Evolutionary conservation across 2,113 vertebrate genomes (phyloP), one percentile per base, ranked within the genome.

Genomic region (Ictalurus furcatus): DNA sequence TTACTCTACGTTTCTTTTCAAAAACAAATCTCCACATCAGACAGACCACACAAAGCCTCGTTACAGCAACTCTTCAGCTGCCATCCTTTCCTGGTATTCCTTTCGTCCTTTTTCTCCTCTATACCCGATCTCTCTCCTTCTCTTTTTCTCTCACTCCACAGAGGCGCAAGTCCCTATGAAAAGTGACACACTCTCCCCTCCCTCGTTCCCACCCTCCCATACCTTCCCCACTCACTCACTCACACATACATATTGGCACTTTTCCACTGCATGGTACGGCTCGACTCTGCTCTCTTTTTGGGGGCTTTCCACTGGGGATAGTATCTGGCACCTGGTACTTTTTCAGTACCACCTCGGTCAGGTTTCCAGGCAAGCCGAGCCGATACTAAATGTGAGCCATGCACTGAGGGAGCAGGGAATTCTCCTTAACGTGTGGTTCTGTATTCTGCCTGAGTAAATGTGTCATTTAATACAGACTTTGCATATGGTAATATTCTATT

Each of bases 141-240:
- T 79, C 79, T 58, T 54, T 48, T 21, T 63, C 69, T 30, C 84
- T 52, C 44, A 52, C 85, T 67, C 63, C 76, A 78, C 28, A 14
- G 61, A 88, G 82, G 81, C 58, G 78, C 88, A 67, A 91, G 63
- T 88, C 85, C 88, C 78, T 89, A 85, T 87, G 81, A 90, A 88
- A 91, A 88, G 76, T 89, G 88, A 87, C 88, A 90, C 86, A 90
- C 90, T 88, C 90, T 48, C 84, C 90, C 34, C 83, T 84, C 65
- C 25, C 76, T 76, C 48, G 8, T 19, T 84, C 34, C 79, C 69
- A 54, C 59, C 34, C 44, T 54, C 21, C 19, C 9, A 83, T 54
- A 74, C 79, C 79, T 81, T 73, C 21, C 14, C 40, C 71, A 2
- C 25, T 23, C 30, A 44, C 73, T 34, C 84, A 67, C 61, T 6